Evolutionary conservation across 2,888 invertebrate genomes (phyloP).

Genomic region (Altica lythri): DNA sequence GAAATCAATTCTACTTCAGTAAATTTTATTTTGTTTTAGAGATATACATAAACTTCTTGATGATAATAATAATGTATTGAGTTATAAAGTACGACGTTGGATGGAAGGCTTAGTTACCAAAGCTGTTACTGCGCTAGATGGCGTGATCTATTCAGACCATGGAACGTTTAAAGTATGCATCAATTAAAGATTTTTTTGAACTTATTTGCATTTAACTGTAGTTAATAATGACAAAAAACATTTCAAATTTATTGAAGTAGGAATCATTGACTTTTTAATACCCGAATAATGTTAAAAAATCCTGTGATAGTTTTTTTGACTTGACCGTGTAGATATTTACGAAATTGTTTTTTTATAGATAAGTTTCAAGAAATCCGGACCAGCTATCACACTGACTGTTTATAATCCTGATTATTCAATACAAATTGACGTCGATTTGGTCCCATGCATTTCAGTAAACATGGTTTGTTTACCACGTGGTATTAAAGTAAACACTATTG

Average conservation of each 20-base stretch:
- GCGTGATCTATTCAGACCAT: too few species aligned
- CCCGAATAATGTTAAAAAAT: too few species aligned
- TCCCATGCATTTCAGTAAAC: conserved; percentile 60
- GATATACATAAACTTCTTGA: conserved; percentile 45
- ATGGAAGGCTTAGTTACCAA: conserved; percentile 59
- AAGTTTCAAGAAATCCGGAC: conserved; percentile 58
- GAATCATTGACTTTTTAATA: too few species aligned
- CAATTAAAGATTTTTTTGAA: too few species aligned
- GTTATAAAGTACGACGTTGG: conserved; percentile 60
- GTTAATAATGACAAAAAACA: too few species aligned
- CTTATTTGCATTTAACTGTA: too few species aligned
- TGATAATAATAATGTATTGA: conserved; percentile 58
- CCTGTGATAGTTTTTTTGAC: not conserved
- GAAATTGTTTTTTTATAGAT: conserved; percentile 48
- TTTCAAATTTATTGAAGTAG: too few species aligned
- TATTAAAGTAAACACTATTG: too few species aligned
- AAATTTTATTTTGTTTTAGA: too few species aligned
- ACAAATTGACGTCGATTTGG: conserved; percentile 60
- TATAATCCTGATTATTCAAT: too few species aligned
- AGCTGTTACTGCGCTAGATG: conserved; percentile 56
- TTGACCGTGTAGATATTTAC: too few species aligned
- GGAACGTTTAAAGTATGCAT: conserved; percentile 37
- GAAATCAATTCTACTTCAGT: too few species aligned
- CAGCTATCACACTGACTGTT: conserved; percentile 62
- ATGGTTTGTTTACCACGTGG: conserved; percentile 58